These are phyloP conservation scores for Typhlomys cinereus DNA, from an alignment of 2,113 vertebrate genomes.

Conservation along the genomic window DNA sequence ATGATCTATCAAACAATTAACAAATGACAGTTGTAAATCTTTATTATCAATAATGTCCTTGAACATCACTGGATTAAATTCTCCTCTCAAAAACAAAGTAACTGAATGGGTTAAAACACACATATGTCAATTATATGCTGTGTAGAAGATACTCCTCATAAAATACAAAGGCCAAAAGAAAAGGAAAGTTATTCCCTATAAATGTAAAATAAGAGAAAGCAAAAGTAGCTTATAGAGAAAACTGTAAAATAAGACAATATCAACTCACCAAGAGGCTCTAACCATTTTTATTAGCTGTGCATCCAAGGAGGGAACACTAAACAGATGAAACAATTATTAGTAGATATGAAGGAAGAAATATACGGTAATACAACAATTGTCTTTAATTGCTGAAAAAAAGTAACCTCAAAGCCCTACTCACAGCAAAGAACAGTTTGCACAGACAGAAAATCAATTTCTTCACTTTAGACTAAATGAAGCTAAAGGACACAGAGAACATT, in stretches of 20 bases:
- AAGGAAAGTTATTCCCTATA: not conserved
- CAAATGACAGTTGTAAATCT: too few relatives aligned
- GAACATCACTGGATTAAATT: not conserved
- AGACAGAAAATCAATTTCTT: not conserved
- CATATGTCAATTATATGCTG: not conserved
- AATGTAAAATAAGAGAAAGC: not conserved
- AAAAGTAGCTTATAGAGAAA: not conserved
- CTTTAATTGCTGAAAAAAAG: not conserved
- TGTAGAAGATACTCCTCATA: not conserved
- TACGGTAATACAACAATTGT: not conserved
- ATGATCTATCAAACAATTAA: not conserved
- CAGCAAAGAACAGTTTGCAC: not conserved
- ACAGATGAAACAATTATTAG: not conserved
- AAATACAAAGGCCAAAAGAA: not conserved
- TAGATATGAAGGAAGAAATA: not conserved
- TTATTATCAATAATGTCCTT: not conserved
- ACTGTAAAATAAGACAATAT: not conserved
- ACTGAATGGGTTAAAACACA: not conserved
- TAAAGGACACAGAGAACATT: not conserved
- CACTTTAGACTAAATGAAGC: not conserved
- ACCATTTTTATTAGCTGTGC: not conserved
- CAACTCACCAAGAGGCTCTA: not conserved
- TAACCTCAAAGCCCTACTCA: not conserved
- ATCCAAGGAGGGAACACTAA: not conserved
- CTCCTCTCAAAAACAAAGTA: not conserved